These are phyloP conservation scores for Fabriciana adippe DNA, from an alignment of 2,888 invertebrate species.

Conservation along the genomic window DNA sequence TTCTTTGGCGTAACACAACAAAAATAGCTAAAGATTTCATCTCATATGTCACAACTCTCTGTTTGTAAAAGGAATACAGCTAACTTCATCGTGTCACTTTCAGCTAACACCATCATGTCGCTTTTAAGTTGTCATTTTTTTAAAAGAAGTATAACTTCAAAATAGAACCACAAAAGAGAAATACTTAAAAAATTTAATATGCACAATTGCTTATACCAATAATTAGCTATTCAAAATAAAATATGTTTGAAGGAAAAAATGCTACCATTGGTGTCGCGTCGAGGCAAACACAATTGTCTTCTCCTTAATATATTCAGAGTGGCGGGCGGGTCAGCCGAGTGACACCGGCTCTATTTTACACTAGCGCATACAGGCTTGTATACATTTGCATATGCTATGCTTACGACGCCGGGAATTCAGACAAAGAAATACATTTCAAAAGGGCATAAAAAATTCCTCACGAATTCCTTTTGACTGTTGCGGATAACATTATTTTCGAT, in stretches of 20 bases:
- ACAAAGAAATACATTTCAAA: constrained; percentile 23
- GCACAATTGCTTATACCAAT: neutral
- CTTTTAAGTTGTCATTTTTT: too few relatives aligned
- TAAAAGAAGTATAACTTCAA: too few relatives aligned
- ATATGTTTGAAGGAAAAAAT: constrained; percentile 27
- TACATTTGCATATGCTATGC: constrained; percentile 36
- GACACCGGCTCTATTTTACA: constrained; percentile 51
- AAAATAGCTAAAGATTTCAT: too few relatives aligned
- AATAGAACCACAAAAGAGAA: too few relatives aligned
- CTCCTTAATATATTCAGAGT: constrained; percentile 67
- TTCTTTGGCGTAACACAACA: too few relatives aligned
- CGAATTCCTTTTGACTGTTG: neutral
- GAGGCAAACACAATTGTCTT: constrained; percentile 38
- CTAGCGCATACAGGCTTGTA: constrained; percentile 41
- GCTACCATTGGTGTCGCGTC: constrained; percentile 23
- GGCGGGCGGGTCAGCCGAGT: constrained; percentile 62
- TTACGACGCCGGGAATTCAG: constrained; percentile 22
- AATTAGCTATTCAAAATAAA: constrained; percentile 29
- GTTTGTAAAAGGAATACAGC: too few relatives aligned
- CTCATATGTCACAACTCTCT: too few relatives aligned
- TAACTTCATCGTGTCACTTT: too few relatives aligned
- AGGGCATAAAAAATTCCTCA: constrained; percentile 25
- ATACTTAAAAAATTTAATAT: neutral
- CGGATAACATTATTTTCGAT: neutral
- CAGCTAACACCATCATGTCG: too few relatives aligned